Evolutionary conservation across 2,797 vertebrate genomes (phyloP), one percentile per base, ranked within the genome.

Genomic region (Myotis daubentonii): DNA sequence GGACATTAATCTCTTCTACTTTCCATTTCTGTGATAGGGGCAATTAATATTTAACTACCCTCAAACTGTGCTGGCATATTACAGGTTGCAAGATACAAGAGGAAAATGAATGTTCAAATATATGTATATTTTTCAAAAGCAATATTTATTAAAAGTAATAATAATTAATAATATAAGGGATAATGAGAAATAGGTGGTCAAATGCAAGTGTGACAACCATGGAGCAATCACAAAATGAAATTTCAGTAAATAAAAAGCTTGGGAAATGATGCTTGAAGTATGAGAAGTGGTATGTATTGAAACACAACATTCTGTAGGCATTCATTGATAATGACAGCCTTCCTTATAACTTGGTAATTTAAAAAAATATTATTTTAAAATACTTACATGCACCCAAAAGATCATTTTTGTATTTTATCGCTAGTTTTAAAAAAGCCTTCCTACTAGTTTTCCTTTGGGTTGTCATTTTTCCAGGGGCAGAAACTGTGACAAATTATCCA

Each of bases 401-500:
- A 65, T 19, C 41, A 74, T 33, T 88, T 87, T 70, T 57, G 1
- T 87, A 33, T 95, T 87, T 57, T 83, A 49, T 94, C 62, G 60
- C n/a, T 83, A 62, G 51, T 70, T 74, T 60, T 8, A 3, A 66
- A 47, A 75, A 71, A 87, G 93, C 49, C 51, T 87, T 97, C 96
- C 86, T 28, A 47, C 75, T 94, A n/a, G 90, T 78, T 97, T 97
- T 97, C 95, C 96, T 97, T 95, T 89, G 68, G 87, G 96, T 95
- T 97, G 94, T 97, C 96, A 96, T 95, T 97, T 97, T 96, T 97
- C 94, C 88, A 96, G 96, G 94, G 96, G 88, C 97, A 98, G 92
- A 93, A 97, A 96, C 96, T 87, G 25, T 98, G 98, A 98, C 97
- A 98, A 97, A 98, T 98, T 95, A 97, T 97, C 96, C 97, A 98